These are phyloP conservation scores for Melanostoma mellinum DNA, from an alignment of 2,888 invertebrate genomes.

Conservation along the genomic window DNA sequence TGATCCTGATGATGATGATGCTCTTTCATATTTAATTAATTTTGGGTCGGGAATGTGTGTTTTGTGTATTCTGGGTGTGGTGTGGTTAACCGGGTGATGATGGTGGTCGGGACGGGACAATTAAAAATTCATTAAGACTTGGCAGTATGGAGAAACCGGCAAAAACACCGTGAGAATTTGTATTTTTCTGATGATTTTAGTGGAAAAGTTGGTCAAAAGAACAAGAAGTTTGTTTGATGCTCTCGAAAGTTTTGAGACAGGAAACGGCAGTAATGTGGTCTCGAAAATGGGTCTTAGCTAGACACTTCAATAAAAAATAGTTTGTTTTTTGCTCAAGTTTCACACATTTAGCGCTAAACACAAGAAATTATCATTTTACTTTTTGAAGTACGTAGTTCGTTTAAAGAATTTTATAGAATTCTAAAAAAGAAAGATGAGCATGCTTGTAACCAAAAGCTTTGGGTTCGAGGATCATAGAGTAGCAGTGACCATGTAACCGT, in stretches of 20 bases:
- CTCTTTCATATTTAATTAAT: slow-evolving; percentile 73
- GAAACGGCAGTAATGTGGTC: too few species aligned
- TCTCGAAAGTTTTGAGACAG: slow-evolving; percentile 9
- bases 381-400: too few species aligned
- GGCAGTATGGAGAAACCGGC: slow-evolving; percentile 12
- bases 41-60: slow-evolving; percentile 69
- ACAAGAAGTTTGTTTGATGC: not conserved
- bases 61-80: slow-evolving; percentile 56
- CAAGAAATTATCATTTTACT: too few species aligned
- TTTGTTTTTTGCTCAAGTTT: too few species aligned
- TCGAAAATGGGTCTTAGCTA: too few species aligned
- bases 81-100: slow-evolving; percentile 66
- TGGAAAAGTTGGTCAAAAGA: not conserved
- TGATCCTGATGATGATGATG: slow-evolving; percentile 70
- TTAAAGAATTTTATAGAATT: too few species aligned
- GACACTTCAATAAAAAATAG: too few species aligned
- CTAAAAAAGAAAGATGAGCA: too few species aligned
- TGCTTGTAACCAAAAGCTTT: too few species aligned
- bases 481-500: too few species aligned
- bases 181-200: slow-evolving; percentile 1
- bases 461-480: too few species aligned
- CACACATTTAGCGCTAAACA: too few species aligned
- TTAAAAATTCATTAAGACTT: slow-evolving; percentile 69
- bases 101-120: slow-evolving; percentile 49
- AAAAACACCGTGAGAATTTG: slow-evolving; percentile 48